phyloP scores from a whole-genome alignment of 2,797 vertebrate species.

The Monodelphis domestica region DNA sequence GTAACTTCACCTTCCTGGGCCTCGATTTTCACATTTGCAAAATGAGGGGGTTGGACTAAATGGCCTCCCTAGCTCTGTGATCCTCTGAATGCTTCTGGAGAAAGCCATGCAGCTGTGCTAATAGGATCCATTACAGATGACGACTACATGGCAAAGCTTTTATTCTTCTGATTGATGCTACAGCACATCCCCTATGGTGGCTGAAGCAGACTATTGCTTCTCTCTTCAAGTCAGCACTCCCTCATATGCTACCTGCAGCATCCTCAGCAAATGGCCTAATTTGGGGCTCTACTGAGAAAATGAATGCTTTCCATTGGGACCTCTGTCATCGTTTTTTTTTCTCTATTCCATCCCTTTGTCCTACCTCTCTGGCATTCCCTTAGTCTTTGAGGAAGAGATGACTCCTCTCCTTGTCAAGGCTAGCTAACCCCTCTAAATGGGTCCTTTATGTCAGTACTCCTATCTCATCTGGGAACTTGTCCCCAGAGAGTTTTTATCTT shows the following conservation, averaged over 20 bases:
- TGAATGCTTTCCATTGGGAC: background rate
- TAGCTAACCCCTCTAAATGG: background rate
- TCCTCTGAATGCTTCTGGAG: too few species aligned
- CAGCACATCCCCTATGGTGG: background rate
- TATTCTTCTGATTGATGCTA: background rate
- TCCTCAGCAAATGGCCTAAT: background rate
- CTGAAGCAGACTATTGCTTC: background rate
- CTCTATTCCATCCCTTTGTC: background rate
- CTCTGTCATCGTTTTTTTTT: background rate
- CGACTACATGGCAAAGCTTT: background rate
- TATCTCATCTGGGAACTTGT: background rate
- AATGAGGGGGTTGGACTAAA: background rate
- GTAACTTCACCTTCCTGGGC: background rate
- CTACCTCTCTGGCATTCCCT: background rate
- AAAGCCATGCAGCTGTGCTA: background rate
- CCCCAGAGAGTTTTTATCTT: background rate
- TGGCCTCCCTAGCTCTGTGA: background rate
- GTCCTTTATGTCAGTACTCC: background rate
- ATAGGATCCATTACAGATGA: background rate
- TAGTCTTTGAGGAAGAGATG: background rate
- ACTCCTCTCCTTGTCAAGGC: background rate
- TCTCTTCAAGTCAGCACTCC: background rate
- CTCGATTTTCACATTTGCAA: background rate
- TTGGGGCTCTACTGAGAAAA: background rate
- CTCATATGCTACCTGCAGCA: background rate